phyloP scores from a whole-genome alignment of 2,888 invertebrate genomes.

The Ophioninae sp. region DNA sequence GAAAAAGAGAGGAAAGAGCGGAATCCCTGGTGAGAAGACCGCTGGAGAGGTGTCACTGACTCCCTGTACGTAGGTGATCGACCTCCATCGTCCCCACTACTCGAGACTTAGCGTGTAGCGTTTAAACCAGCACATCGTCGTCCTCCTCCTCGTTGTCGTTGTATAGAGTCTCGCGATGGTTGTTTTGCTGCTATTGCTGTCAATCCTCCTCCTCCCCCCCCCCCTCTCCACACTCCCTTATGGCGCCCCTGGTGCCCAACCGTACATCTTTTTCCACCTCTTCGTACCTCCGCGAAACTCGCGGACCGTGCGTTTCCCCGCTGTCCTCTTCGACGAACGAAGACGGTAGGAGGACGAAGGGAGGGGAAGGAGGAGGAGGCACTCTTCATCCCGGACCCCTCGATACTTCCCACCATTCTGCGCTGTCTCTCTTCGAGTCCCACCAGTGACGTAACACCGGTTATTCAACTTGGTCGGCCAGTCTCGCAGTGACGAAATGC shows the following conservation, averaged over 20 bases:
- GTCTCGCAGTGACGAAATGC: conserved; percentile 77
- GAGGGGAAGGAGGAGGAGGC: no score
- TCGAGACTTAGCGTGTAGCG: conserved; percentile 22
- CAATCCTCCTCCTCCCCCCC: conserved; percentile 58
- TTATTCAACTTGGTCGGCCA: conserved; percentile 79
- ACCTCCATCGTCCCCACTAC: conserved; percentile 76
- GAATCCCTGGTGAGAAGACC: conserved; percentile 65
- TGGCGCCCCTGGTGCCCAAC: neutral
- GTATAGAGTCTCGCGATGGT: conserved; percentile 21
- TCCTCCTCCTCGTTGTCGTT: conserved; percentile 32
- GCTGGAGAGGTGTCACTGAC: conserved; percentile 79
- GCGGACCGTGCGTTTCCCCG: conserved; percentile 43
- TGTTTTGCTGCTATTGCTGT: conserved; percentile 63
- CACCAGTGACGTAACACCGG: conserved; percentile 80
- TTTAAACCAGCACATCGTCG: conserved; percentile 64
- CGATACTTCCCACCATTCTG: conserved; percentile 23
- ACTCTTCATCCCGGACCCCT: conserved; percentile 4
- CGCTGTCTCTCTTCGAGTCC: conserved; percentile 65
- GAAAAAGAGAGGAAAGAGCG: conserved; percentile 56
- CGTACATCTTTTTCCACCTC: conserved; percentile 39
- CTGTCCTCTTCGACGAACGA: conserved; percentile 7
- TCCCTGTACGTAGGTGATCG: conserved; percentile 81
- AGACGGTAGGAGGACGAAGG: neutral
- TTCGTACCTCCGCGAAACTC: conserved; percentile 51
- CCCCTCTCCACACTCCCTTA: conserved; percentile 54